Conservation (phyloP, 2,797 vertebrate species). For the Arctocebus calabarensis region DNA sequence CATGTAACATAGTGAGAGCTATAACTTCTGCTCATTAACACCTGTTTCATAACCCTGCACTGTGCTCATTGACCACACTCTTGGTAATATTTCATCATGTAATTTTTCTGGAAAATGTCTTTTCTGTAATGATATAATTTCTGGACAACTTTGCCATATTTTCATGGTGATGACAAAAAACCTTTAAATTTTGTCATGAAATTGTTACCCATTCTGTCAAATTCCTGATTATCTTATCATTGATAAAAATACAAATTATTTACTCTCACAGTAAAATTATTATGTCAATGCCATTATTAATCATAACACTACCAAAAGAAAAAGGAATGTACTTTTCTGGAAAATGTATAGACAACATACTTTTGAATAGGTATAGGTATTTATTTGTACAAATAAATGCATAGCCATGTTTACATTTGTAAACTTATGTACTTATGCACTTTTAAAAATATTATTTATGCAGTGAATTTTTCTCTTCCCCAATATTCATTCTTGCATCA, state of each 20-base stretch:
- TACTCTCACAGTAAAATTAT: neutral
- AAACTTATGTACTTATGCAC: neutral
- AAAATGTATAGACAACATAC: neutral
- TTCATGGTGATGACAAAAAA: constrained; percentile 56
- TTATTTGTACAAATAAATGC: neutral
- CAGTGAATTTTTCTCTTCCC: neutral
- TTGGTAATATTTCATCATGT: constrained; percentile 63
- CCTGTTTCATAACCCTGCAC: constrained; percentile 49
- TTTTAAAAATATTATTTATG: neutral
- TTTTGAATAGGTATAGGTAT: neutral
- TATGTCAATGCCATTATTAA: neutral
- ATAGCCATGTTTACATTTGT: neutral
- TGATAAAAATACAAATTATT: constrained; percentile 45
- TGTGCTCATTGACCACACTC: constrained; percentile 46
- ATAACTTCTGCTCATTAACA: constrained; percentile 13
- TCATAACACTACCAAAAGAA: constrained; percentile 44
- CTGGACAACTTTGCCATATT: constrained; percentile 64
- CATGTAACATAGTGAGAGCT: neutral
- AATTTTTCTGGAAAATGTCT: constrained; percentile 78
- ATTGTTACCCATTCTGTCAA: neutral
- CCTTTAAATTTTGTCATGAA: constrained; percentile 32
- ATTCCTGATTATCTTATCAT: neutral
- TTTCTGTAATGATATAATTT: constrained; percentile 60
- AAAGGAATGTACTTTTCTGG: neutral
- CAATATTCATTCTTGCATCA: neutral